These are phyloP conservation scores for Helarctos malayanus DNA, from an alignment of 2,797 vertebrate species.

Conservation along the genomic window DNA sequence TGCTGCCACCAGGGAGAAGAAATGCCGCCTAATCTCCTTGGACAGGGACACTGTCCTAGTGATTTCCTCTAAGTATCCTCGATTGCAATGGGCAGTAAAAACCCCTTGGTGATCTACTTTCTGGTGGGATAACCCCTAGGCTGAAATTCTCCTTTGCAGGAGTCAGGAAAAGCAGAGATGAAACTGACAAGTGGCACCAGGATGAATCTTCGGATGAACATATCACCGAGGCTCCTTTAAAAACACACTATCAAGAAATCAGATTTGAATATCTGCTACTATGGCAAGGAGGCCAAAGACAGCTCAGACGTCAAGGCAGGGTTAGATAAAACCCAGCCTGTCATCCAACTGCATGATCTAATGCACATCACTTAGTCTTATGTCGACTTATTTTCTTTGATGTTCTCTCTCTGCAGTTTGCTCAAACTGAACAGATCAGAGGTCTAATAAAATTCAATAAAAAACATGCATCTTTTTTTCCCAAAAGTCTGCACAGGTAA, in stretches of 20 bases:
- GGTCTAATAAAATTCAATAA: not conserved
- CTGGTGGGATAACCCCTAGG: conserved; percentile 56
- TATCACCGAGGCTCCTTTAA: not conserved
- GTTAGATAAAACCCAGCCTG: not conserved
- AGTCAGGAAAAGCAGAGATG: conserved; percentile 17
- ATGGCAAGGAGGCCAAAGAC: not conserved
- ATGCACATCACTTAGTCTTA: not conserved
- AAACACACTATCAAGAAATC: not conserved
- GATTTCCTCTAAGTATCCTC: conserved; percentile 12
- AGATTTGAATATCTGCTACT: not conserved
- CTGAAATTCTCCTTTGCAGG: conserved; percentile 68
- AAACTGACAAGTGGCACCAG: not conserved
- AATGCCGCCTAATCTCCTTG: conserved; percentile 28
- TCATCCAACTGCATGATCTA: not conserved
- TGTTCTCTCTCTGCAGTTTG: not conserved
- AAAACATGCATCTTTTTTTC: not conserved
- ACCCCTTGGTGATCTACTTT: not conserved
- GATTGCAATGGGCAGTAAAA: not conserved
- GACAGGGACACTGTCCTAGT: not conserved
- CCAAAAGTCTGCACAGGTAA: conserved; percentile 1
- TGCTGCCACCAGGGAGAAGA: not conserved
- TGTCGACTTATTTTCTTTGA: not conserved
- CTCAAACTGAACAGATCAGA: not conserved
- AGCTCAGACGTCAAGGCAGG: not conserved
- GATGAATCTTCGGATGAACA: not conserved